Evolutionary conservation across 2,797 vertebrate genomes (phyloP).

Genomic region (Ctenopoma kingsleyae): DNA sequence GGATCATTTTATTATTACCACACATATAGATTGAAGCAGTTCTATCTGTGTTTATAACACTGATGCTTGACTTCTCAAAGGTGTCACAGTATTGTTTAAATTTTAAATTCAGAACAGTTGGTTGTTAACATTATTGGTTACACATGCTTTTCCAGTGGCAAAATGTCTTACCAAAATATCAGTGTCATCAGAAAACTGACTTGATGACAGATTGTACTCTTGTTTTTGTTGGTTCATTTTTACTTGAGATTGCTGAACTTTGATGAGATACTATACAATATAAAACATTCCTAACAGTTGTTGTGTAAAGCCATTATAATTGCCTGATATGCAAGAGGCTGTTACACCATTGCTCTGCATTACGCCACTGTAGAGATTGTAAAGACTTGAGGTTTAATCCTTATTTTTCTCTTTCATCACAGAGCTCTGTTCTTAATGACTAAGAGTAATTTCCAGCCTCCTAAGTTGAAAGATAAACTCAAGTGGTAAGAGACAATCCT

Average conservation of each 20-base stretch:
- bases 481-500: conserved; percentile 87
- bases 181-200: not conserved
- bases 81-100: too few relatives aligned
- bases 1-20: not conserved
- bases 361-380: not conserved
- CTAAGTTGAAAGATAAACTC: conserved; percentile 97
- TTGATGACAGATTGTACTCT: not conserved
- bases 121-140: too few relatives aligned
- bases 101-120: too few relatives aligned
- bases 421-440: conserved; percentile 99
- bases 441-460: conserved; percentile 98
- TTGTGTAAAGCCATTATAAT: not conserved
- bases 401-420: conserved; percentile 12
- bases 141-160: too few relatives aligned
- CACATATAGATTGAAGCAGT: too few relatives aligned
- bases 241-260: not conserved
- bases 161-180: too few relatives aligned
- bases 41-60: too few relatives aligned
- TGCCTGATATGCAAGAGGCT: not conserved
- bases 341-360: not conserved
- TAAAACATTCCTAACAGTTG: not conserved
- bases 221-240: not conserved
- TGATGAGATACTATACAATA: not conserved
- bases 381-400: not conserved
- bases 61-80: not conserved